Percentiles rank a stretch among this genome's conserved stretches.
phyloP scores from a whole-genome alignment of 2,888 invertebrate genomes.

The Hypsopygia costalis region DNA sequence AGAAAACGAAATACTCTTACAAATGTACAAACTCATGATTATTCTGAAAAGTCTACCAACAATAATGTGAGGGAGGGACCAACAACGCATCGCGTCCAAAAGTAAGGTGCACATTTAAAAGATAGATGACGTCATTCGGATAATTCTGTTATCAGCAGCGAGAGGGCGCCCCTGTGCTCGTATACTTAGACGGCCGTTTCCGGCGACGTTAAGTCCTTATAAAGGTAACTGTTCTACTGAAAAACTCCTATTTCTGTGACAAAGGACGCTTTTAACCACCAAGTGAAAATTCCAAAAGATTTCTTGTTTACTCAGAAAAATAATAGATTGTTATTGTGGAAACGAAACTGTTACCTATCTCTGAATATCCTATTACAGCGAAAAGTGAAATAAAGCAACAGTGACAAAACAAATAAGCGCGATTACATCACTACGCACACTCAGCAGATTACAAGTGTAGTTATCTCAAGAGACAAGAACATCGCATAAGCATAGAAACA shows the following conservation, averaged over 20 bases:
- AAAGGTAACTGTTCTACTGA: conserved; percentile 73
- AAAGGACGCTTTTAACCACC: conserved; percentile 62
- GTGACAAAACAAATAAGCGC: conserved; percentile 49
- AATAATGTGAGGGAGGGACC: conserved; percentile 27
- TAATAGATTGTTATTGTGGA: conserved; percentile 38
- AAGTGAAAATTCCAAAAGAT: conserved; percentile 60
- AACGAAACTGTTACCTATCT: conserved; percentile 38
- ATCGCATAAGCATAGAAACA: conserved; percentile 64
- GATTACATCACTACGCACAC: conserved; percentile 52
- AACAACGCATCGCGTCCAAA: conserved; percentile 43
- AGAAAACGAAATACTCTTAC: conserved; percentile 1
- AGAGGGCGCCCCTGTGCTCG: conserved; percentile 71
- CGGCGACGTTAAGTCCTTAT: conserved; percentile 72
- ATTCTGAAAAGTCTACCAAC: conserved; percentile 15
- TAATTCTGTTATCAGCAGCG: conserved; percentile 83
- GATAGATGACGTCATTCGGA: conserved; percentile 83
- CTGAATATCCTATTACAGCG: conserved; percentile 42
- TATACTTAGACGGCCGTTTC: conserved; percentile 73
- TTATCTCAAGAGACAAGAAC: conserved; percentile 60
- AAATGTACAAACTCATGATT: conserved; percentile 17
- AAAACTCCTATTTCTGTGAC: conserved; percentile 71
- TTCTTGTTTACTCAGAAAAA: conserved; percentile 46
- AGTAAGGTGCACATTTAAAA: conserved; percentile 82
- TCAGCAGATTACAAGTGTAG: conserved; percentile 60
- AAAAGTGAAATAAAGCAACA: conserved; percentile 38